Base-by-base conservation (phyloP, 2,888 invertebrate genomes). In the Polymixis flavicincta region DNA sequence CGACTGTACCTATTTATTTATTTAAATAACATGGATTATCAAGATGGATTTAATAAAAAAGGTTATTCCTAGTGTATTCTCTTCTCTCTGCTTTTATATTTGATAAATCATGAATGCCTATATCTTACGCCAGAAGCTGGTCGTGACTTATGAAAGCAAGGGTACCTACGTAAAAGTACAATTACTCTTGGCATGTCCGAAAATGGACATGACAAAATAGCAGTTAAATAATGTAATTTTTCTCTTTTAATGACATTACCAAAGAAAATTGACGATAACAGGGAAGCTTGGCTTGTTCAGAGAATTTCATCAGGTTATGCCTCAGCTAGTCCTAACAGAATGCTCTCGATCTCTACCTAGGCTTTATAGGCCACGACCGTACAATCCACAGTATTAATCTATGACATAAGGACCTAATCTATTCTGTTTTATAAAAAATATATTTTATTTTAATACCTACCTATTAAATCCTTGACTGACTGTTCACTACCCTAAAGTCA, bases 361-460 rank as follows among this genome's bases (percentile, higher is more conserved):
- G 19, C 37, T 76, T 57, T 37, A 22, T 50, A 68, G 68, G 54
- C 25, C 78, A 83, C 37, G 42, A 64, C 50, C 60, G 1, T 22
- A 66, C 22, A 66, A 61, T 61, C 50, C 22, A 52, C 66, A 64
- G 13, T 42, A 82, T 50, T 28, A 66, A 60, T 61, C n/a, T 77
- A 76, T 14, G 32, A 37, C 11, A 3, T 78, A 77, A 77, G 78
- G 25, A 57, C 28, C 55, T 64, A 80, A 81, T 37, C 71, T 69
- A 73, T 66, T 80, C 37, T 60, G 81, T 86, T 85, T 76, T 73
- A 74, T 76, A 77, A 68, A 66, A 66, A 74, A 74, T 48, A 86
- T 75, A 76, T 71, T 66, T 76, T 86, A 82, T 87, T 87, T 81
- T 79, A 87, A 79, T 88, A 84, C 84, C 74, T 80, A 76, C 71